Evolutionary conservation across 2,113 vertebrate genomes (phyloP), one percentile per base, ranked within the genome.

Genomic region (Gadus chalcogrammus): DNA sequence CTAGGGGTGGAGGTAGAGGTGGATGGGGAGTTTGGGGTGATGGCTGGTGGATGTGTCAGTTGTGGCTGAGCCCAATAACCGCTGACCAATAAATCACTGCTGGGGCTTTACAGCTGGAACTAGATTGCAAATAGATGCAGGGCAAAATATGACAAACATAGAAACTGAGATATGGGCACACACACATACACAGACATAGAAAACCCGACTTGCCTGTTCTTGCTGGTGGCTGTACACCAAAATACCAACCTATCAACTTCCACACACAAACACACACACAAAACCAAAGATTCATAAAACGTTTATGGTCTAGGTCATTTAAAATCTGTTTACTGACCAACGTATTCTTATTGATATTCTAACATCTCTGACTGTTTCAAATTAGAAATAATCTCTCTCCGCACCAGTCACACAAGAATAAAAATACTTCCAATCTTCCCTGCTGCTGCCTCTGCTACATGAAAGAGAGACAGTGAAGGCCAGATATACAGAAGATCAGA

Each of bases 161-260:
- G n/a, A 61, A 61, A 61, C 22, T 22, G n/a, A 22, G 11, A 18
- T 20, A 13, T 12, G 18, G n/a, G n/a, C 6, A 63, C 56, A 63
- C 22, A 48, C 61, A 74, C 15, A 38, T 67, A 69, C n/a, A 68
- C 38, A 64, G 55, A 66, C 15, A 64, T 61, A 56, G 27, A 12
- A 15, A 77, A 84, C 74, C 82, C 78, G 87, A 83, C 82, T 79
- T 81, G 88, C 85, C 82, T 83, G 75, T 82, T 91, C 87, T 87
- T 83, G 88, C 87, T 90, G 67, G 67, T 78, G 83, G 87, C 83
- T 84, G 75, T 87, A 87, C 86, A 84, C 81, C 76, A 82, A 74
- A 67, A 84, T 77, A 64, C 65, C 63, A 8, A 61, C 28, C 61
- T 11, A 3, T 24, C 24, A 11, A 22, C 28, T 9, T 9, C 6